Conservation (phyloP, 2,797 vertebrate genomes). For the Brachyrhaphis roseni region DNA sequence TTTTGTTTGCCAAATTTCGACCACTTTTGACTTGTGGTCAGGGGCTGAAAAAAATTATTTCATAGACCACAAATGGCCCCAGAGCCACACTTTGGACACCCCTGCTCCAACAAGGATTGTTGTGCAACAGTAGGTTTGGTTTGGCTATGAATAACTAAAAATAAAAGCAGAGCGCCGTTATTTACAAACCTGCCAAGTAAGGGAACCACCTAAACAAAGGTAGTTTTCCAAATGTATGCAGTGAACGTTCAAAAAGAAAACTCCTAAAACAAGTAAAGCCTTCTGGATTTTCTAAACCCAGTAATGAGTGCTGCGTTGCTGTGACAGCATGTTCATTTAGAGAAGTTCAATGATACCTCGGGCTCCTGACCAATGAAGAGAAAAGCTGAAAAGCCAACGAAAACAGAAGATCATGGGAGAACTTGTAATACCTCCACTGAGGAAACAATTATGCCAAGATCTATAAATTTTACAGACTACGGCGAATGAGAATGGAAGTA, state of each 20-base stretch:
- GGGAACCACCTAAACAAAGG: not conserved
- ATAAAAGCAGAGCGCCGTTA: no score
- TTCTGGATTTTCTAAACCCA: not conserved
- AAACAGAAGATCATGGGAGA: not conserved
- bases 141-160: no score
- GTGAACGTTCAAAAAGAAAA: not conserved
- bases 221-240: not conserved
- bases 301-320: not conserved
- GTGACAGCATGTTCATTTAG: not conserved
- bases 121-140: no score
- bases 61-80: no score
- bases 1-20: no score
- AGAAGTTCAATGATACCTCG: not conserved
- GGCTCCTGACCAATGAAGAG: not conserved
- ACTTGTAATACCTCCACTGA: not conserved
- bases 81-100: no score
- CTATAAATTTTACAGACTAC: not conserved
- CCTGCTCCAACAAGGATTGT: no score
- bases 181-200: no score
- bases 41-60: no score
- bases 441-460: not conserved
- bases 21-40: no score
- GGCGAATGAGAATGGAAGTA: not conserved
- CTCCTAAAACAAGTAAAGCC: not conserved
- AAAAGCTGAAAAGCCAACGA: not conserved